These are phyloP conservation scores for Halocaridina rubra DNA, from an alignment of 2,888 invertebrate genomes.

Conservation along the genomic window DNA sequence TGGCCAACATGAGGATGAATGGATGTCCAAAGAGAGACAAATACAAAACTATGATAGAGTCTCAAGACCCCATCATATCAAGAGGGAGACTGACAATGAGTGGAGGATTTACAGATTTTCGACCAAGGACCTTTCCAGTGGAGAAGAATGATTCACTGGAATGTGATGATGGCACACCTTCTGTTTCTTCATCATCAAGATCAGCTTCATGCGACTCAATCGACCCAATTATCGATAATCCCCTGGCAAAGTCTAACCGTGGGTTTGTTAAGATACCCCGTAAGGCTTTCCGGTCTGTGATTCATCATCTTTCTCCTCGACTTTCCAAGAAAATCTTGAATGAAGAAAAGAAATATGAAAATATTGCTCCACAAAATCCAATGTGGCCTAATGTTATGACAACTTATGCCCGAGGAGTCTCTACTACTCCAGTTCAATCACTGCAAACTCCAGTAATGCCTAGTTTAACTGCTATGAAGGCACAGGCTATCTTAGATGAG, in stretches of 20 bases:
- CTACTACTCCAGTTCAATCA: constrained; percentile 17
- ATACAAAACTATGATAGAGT: not conserved
- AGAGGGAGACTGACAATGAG: constrained; percentile 40
- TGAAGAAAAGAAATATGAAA: not conserved
- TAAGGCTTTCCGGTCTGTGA: not conserved
- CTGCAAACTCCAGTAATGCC: constrained; percentile 17
- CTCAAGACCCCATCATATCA: constrained; percentile 31
- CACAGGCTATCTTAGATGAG: constrained; percentile 34
- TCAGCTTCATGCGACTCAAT: constrained; percentile 32
- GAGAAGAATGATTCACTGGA: constrained; percentile 6
- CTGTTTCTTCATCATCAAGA: constrained; percentile 1
- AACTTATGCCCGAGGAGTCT: constrained; percentile 38
- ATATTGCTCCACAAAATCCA: not conserved
- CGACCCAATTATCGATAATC: constrained; percentile 10
- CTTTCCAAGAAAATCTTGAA: constrained; percentile 26
- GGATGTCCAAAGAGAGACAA: not conserved
- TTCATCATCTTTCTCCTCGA: constrained; percentile 33
- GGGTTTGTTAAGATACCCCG: constrained; percentile 33
- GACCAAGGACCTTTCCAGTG: not conserved
- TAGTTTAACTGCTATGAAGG: constrained; percentile 52
- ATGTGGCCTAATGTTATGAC: constrained; percentile 42
- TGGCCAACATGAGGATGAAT: not conserved
- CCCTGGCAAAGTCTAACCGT: not conserved
- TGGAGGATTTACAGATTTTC: constrained; percentile 34
- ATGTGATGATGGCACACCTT: not conserved